Evolutionary conservation across 2,113 vertebrate species (phyloP).

Genomic region (Cercopithecus mona): DNA sequence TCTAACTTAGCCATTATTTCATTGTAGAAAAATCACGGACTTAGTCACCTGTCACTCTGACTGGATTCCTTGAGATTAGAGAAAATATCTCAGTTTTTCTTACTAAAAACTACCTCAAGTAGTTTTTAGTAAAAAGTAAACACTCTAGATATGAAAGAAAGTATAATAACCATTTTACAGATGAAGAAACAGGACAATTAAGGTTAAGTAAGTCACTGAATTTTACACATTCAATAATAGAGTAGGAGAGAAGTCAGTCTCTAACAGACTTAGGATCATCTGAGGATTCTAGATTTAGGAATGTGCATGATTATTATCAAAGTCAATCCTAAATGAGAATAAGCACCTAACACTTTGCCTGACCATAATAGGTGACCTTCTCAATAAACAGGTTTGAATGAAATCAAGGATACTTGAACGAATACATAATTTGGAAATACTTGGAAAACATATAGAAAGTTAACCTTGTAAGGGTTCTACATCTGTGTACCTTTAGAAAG

Average conservation of each 20-base stretch:
- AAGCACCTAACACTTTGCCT: neutral
- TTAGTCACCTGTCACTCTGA: neutral
- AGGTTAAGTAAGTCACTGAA: neutral
- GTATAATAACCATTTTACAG: neutral
- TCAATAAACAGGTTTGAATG: neutral
- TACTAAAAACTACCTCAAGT: neutral
- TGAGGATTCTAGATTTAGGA: neutral
- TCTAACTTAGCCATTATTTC: neutral
- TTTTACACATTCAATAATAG: neutral
- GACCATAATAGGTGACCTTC: neutral
- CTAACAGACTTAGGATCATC: neutral
- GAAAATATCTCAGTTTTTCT: neutral
- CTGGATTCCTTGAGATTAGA: neutral
- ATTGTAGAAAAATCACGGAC: neutral
- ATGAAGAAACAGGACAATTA: neutral
- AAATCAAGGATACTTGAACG: conserved; percentile 42
- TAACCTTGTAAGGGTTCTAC: neutral
- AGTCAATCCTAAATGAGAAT: neutral
- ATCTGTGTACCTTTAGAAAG: neutral
- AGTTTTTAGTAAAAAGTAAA: neutral
- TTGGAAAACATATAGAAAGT: neutral
- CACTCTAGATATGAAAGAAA: neutral
- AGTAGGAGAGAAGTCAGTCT: neutral
- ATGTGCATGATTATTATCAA: neutral
- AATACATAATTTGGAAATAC: neutral